Percentiles rank a stretch among this genome's conserved stretches.
Conservation (phyloP, 92 coral and sea anemone species). For the Bergia sp. region DNA sequence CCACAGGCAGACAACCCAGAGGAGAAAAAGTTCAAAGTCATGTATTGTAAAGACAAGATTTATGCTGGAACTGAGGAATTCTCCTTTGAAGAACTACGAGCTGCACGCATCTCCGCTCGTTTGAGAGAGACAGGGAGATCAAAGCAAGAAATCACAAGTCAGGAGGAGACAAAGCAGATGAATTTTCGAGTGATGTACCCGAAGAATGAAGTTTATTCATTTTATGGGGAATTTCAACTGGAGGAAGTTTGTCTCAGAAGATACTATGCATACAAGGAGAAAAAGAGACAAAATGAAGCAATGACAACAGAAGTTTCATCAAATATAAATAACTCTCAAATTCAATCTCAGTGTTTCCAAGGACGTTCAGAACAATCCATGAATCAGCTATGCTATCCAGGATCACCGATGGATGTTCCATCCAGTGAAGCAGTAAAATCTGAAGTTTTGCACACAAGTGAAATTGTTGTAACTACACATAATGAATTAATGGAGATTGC, state of each 20-base stretch:
- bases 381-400: not conserved
- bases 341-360: not conserved
- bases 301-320: not conserved
- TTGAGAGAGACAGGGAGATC: slow-evolving; percentile 55
- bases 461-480: not conserved
- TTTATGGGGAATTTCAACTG: slow-evolving; percentile 78
- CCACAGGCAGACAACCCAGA: slow-evolving; percentile 55
- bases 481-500: slow-evolving; percentile 40
- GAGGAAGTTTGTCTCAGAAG: slow-evolving; percentile 86
- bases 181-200: slow-evolving; percentile 78
- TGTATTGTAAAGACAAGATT: slow-evolving; percentile 91
- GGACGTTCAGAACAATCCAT: not conserved
- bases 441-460: not conserved
- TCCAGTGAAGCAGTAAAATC: not conserved
- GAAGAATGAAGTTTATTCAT: slow-evolving; percentile 83
- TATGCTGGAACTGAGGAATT: slow-evolving; percentile 93
- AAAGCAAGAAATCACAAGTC: slow-evolving; percentile 1
- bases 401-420: slow-evolving; percentile 9
- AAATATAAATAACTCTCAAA: not conserved
- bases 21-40: slow-evolving; percentile 64
- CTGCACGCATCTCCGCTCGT: slow-evolving; percentile 73
- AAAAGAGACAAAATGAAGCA: slow-evolving; percentile 10
- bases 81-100: slow-evolving; percentile 88
- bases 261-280: slow-evolving; percentile 58
- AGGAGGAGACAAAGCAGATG: slow-evolving; percentile 17